Conservation (phyloP, 2,888 invertebrate genomes). For the Brachypalpus laphriformis region DNA sequence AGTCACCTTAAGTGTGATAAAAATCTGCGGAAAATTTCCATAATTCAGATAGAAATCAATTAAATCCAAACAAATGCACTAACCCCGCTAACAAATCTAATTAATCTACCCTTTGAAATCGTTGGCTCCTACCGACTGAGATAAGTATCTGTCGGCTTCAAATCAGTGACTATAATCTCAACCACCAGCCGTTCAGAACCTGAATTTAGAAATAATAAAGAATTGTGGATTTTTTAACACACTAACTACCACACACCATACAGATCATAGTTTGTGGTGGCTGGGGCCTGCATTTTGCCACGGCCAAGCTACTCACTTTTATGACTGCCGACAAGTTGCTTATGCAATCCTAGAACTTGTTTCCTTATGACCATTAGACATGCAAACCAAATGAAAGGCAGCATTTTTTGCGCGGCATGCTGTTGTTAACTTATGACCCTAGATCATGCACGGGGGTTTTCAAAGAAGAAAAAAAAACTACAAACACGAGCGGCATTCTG, state of each 20-base stretch:
- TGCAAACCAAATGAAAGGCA: slow-evolving; percentile 63
- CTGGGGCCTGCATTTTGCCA: not conserved
- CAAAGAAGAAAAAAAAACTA: slow-evolving; percentile 20
- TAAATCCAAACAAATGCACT: slow-evolving; percentile 49
- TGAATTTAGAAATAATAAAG: slow-evolving; percentile 46
- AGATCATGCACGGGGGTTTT: slow-evolving; percentile 59
- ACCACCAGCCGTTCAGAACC: slow-evolving; percentile 45
- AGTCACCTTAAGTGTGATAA: slow-evolving; percentile 26
- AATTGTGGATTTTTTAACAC: slow-evolving; percentile 45
- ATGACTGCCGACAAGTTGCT: slow-evolving; percentile 69
- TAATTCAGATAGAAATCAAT: slow-evolving; percentile 62
- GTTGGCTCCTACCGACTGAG: slow-evolving; percentile 13
- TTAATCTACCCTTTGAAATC: slow-evolving; percentile 44
- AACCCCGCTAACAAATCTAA: slow-evolving; percentile 42
- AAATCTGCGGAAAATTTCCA: slow-evolving; percentile 40
- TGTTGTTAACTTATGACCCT: slow-evolving; percentile 74
- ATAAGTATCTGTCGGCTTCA: slow-evolving; percentile 28
- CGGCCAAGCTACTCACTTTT: slow-evolving; percentile 32
- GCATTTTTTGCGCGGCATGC: slow-evolving; percentile 31
- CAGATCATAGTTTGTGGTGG: slow-evolving; percentile 31
- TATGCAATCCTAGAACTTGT: slow-evolving; percentile 74
- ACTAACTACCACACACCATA: slow-evolving; percentile 12
- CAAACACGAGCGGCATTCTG: slow-evolving; percentile 48
- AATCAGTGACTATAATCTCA: slow-evolving; percentile 10
- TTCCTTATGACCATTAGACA: slow-evolving; percentile 73